Evolutionary conservation across 2,113 vertebrate species (phyloP), one percentile per base, ranked within the genome.

Genomic region (Phalacrocorax pelagicus): DNA sequence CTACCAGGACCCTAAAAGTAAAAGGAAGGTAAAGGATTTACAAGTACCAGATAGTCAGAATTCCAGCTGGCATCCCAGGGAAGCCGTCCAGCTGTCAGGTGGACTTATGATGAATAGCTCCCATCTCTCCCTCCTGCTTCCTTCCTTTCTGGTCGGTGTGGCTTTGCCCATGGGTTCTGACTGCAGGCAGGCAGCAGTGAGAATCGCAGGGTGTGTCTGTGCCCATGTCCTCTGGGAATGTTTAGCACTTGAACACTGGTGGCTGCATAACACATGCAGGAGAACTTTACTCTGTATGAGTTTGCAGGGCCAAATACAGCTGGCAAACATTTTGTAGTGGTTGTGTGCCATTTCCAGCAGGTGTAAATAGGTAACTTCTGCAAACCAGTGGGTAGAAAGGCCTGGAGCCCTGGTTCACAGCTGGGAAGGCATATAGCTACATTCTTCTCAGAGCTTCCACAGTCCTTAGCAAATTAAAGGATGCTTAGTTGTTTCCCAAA

Each of bases 141-240:
- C 63, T 81, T 75, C 52, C 8, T 42, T 57, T 27, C 42, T 30
- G 67, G 4, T n/a, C 3, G 0, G 32, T 19, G 32, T 92, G 57
- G 32, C 61, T 85, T 54, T 89, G 61, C 65, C 63, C 10, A 1
- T 2, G 26, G 66, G 55, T 74, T 73, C 49, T 78, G 78, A 15
- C 40, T 24, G 38, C 46, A 26, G 30, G 19, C 62, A 57, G 62
- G 62, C 51, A 88, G 52, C 75, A 66, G n/a, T 1, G 4, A 29
- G 58, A 26, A 21, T 16, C 2, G 3, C 0, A 0, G 9, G 0
- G 4, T 5, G 9, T 22, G 23, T 19, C 52, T 22, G 36, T 27
- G 58, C 47, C 75, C 2, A 0, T 14, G 24, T 75, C 87, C 81
- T 51, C 72, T 46, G 81, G 69, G 69, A 42, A 14, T 7, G 38